Evolutionary conservation across 2,888 invertebrate species (phyloP).

Genomic region (Ennomos fuscantarius): DNA sequence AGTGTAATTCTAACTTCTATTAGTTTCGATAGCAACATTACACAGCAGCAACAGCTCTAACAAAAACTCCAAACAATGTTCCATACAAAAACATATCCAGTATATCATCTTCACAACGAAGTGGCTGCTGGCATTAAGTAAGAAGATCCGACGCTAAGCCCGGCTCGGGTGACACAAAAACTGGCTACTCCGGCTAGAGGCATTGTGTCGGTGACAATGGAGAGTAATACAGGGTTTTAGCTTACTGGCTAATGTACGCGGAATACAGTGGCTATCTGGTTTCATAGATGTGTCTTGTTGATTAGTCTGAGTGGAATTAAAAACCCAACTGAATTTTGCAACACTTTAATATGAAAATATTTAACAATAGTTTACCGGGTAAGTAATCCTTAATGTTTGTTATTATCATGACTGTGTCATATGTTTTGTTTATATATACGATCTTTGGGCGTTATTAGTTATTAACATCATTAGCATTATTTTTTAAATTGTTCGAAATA

Average conservation of each 20-base stretch:
- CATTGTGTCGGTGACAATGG: slow-evolving; percentile 39
- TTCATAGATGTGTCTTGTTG: slow-evolving; percentile 5
- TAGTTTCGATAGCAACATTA: neutral
- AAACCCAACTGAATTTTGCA: no score
- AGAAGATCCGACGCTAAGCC: slow-evolving; percentile 33
- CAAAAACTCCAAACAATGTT: slow-evolving; percentile 26
- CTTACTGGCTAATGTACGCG: slow-evolving; percentile 13
- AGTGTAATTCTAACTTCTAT: slow-evolving; percentile 5
- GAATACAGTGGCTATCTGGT: slow-evolving; percentile 5
- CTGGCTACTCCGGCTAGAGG: slow-evolving; percentile 21
- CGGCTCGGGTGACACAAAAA: slow-evolving; percentile 32
- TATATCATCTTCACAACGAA: slow-evolving; percentile 23
- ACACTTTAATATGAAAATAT: no score
- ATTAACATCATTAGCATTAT: no score
- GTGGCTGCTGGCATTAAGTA: slow-evolving; percentile 24
- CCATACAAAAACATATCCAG: slow-evolving; percentile 18
- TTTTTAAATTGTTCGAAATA: no score
- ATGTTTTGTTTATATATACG: no score
- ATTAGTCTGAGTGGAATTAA: neutral
- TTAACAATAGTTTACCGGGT: no score
- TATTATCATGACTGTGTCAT: no score
- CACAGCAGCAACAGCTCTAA: neutral
- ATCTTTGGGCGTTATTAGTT: no score
- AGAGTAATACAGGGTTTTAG: slow-evolving; percentile 26
- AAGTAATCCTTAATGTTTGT: no score